A percentile compares a stretch with the other conserved stretches of the same genome.
Evolutionary conservation across 2,888 invertebrate species (phyloP).

Genomic region (Catocala fraxini): DNA sequence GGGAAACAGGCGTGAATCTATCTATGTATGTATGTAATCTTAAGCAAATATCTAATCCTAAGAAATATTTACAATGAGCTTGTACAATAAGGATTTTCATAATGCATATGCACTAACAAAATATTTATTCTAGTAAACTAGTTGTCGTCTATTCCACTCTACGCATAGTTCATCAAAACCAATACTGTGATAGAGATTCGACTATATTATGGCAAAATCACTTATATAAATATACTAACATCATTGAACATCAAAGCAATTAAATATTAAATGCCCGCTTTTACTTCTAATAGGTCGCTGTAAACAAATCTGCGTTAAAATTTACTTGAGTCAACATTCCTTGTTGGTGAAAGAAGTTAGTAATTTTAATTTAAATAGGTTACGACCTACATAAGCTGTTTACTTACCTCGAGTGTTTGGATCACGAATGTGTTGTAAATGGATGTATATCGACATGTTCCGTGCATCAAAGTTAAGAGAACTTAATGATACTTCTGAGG

Average conservation of each 20-base stretch:
- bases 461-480: constrained; percentile 24
- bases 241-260: constrained; percentile 54
- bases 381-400: constrained; percentile 34
- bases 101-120: too few species aligned
- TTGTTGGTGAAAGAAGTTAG: constrained; percentile 20
- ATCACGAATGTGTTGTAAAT: constrained; percentile 33
- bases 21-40: too few species aligned
- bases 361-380: constrained; percentile 47
- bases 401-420: constrained; percentile 26
- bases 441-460: constrained; percentile 28
- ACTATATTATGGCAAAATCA: too few species aligned
- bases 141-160: too few species aligned
- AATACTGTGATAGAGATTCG: too few species aligned
- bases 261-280: constrained; percentile 58
- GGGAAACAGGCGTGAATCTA: too few species aligned
- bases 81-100: too few species aligned
- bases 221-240: too few species aligned
- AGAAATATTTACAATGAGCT: too few species aligned
- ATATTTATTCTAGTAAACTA: too few species aligned
- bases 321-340: constrained; percentile 47
- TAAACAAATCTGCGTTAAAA: constrained; percentile 49
- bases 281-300: constrained; percentile 49
- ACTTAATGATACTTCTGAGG: constrained; percentile 48
- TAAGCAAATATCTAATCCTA: too few species aligned
- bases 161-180: too few species aligned